Percentiles rank a stretch among this genome's conserved stretches.
These are phyloP conservation scores for Sphenodon punctatus DNA, from an alignment of 2,797 vertebrate genomes.

Conservation along the genomic window DNA sequence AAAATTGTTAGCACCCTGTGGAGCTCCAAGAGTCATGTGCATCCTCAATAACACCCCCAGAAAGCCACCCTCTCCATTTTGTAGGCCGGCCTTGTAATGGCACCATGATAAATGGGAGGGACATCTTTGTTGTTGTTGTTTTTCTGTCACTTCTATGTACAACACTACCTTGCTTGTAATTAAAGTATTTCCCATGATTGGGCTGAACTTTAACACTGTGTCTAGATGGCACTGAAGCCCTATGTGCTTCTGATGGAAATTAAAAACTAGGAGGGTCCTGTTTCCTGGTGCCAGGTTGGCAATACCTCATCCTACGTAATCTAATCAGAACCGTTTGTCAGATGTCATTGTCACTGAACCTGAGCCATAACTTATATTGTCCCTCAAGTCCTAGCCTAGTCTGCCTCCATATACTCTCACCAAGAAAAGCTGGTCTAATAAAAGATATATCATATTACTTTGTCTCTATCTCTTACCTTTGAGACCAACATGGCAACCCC, in stretches of 20 bases:
- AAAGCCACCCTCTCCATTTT: too few relatives aligned
- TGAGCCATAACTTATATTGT: background rate
- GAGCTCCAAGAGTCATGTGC: too few relatives aligned
- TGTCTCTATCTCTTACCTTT: too few relatives aligned
- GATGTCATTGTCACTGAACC: background rate
- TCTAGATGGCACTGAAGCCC: too few relatives aligned
- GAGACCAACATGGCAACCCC: too few relatives aligned
- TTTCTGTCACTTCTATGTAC: background rate
- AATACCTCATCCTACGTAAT: background rate
- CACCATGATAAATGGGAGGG: background rate
- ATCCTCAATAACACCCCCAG: too few relatives aligned
- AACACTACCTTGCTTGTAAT: background rate
- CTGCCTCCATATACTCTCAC: background rate
- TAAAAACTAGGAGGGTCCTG: accelerated
- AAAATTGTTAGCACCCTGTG: too few relatives aligned
- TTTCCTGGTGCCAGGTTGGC: background rate
- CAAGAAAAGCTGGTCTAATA: too few relatives aligned
- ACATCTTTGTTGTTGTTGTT: background rate
- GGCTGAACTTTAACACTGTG: too few relatives aligned
- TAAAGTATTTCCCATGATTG: background rate
- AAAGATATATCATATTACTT: too few relatives aligned
- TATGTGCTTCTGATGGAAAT: background rate
- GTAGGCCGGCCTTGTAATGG: too few relatives aligned
- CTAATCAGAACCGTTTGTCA: background rate
- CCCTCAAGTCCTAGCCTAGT: background rate